These are phyloP conservation scores for Chelonoidis abingdonii DNA, from an alignment of 2,113 vertebrate genomes.

Conservation along the genomic window DNA sequence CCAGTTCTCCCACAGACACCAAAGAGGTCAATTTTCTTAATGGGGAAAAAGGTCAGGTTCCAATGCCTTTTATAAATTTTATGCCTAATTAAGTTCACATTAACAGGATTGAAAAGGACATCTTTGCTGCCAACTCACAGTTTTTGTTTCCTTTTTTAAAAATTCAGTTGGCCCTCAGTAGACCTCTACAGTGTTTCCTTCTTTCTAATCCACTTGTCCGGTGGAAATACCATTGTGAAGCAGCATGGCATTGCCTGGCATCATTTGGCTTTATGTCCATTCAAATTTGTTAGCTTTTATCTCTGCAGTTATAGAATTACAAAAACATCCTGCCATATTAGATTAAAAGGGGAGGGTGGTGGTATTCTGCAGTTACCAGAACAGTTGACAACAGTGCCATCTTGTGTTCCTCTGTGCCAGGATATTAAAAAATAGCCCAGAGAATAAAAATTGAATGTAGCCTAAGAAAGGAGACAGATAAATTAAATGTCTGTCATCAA, in stretches of 20 bases:
- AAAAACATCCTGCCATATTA: background rate
- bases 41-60: background rate
- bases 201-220: background rate
- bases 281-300: background rate
- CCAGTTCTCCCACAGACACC: slow-evolving; percentile 39
- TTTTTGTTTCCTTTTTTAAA: background rate
- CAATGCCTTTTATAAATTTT: slow-evolving; percentile 9
- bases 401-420: background rate
- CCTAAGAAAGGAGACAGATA: background rate
- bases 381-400: slow-evolving; percentile 58
- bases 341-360: background rate
- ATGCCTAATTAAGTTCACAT: background rate
- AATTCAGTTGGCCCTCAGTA: background rate
- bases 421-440: background rate
- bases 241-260: accelerated
- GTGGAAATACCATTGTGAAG: background rate
- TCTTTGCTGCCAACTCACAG: background rate
- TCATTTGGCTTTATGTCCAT: background rate
- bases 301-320: background rate
- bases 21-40: background rate
- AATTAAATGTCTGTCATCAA: background rate
- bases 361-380: background rate
- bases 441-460: background rate
- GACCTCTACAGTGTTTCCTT: background rate
- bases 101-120: background rate